These are phyloP conservation scores for Gnatocerus cornutus DNA, from an alignment of 2,888 invertebrate species.

Conservation along the genomic window DNA sequence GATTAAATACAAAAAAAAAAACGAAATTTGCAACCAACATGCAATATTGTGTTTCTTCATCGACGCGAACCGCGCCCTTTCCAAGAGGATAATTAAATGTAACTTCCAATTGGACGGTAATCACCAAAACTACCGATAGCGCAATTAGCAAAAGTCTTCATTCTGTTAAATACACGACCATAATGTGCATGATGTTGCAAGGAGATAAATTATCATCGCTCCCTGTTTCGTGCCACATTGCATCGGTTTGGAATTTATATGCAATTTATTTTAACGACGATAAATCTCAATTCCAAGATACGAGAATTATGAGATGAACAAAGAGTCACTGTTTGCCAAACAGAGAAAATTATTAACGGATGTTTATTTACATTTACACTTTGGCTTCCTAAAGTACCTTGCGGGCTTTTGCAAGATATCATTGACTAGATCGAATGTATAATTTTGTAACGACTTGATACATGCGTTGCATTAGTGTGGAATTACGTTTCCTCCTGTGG, in stretches of 20 bases:
- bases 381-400: slow-evolving; percentile 28
- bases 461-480: not conserved
- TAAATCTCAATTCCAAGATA: slow-evolving; percentile 34
- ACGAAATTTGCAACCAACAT: slow-evolving; percentile 44
- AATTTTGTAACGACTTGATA: not conserved
- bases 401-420: not conserved
- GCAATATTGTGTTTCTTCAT: slow-evolving; percentile 33
- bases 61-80: slow-evolving; percentile 28
- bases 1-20: slow-evolving; percentile 43
- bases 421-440: not conserved
- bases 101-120: slow-evolving; percentile 6
- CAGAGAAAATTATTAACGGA: slow-evolving; percentile 26
- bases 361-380: slow-evolving; percentile 36
- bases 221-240: slow-evolving; percentile 18
- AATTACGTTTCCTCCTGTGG: not conserved
- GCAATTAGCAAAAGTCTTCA: slow-evolving; percentile 18
- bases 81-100: slow-evolving; percentile 16
- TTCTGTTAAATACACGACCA: not conserved
- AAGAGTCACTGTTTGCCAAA: slow-evolving; percentile 21
- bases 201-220: slow-evolving; percentile 30
- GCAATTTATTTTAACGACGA: slow-evolving; percentile 35
- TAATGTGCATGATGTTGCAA: slow-evolving; percentile 27
- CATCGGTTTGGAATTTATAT: slow-evolving; percentile 31
- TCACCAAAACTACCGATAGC: slow-evolving; percentile 24
- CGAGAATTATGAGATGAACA: slow-evolving; percentile 28